Evolutionary conservation across 2,113 vertebrate genomes (phyloP).

Genomic region (Sapajus apella): DNA sequence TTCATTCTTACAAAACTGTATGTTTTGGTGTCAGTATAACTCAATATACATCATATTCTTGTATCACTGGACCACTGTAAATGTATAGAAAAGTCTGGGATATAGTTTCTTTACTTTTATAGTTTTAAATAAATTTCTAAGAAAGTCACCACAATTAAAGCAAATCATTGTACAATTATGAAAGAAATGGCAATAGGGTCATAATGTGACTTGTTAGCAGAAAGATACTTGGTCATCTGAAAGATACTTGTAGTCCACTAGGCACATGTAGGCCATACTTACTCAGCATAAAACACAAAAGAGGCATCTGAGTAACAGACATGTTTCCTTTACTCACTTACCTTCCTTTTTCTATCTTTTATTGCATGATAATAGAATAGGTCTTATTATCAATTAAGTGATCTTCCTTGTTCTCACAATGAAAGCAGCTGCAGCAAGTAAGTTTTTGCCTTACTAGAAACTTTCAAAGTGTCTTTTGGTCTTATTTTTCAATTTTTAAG

Average conservation of each 20-base stretch:
- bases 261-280: neutral
- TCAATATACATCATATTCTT: neutral
- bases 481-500: slow-evolving; percentile 20
- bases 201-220: neutral
- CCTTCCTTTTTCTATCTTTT: neutral
- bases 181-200: neutral
- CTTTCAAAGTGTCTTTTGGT: neutral
- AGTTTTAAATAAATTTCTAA: neutral
- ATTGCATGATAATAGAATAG: neutral
- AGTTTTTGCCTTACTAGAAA: neutral
- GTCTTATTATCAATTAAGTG: neutral
- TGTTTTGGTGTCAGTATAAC: neutral
- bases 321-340: neutral
- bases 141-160: neutral
- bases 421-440: neutral
- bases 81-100: neutral
- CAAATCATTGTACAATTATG: neutral
- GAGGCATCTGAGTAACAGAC: neutral
- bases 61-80: neutral
- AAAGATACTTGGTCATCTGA: neutral
- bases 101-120: neutral
- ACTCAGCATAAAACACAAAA: neutral
- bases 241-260: neutral
- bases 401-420: neutral
- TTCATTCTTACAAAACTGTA: neutral